A percentile compares a stretch with the other conserved stretches of the same genome.
These are phyloP conservation scores for Odocoileus hemionus DNA, from an alignment of 2,113 vertebrate genomes.

Conservation along the genomic window DNA sequence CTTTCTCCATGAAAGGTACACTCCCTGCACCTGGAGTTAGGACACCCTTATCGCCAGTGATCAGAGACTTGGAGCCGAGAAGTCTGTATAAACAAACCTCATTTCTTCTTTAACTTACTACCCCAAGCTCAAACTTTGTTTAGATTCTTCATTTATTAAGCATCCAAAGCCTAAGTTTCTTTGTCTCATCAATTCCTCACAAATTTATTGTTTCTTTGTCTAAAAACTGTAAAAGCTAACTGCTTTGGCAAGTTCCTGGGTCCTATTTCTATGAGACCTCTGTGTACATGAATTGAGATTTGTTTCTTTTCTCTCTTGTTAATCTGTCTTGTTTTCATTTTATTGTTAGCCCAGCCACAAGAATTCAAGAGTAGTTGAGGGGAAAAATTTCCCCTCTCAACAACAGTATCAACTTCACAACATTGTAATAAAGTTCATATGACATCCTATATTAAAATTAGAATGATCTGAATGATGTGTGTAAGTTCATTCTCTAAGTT, in stretches of 20 bases:
- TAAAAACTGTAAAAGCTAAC: not conserved
- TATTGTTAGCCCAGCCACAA: not conserved
- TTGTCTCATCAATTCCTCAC: not conserved
- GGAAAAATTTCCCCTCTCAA: not conserved
- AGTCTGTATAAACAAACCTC: not conserved
- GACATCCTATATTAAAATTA: conserved; percentile 16
- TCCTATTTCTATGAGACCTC: not conserved
- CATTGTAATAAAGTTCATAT: not conserved
- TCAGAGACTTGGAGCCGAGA: not conserved
- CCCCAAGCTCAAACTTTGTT: not conserved
- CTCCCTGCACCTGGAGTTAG: not conserved
- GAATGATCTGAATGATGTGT: not conserved
- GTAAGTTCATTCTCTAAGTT: not conserved
- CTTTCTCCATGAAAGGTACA: not conserved
- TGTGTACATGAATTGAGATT: not conserved
- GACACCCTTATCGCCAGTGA: not conserved
- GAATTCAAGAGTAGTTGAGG: not conserved
- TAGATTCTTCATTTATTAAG: not conserved
- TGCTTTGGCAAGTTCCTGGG: not conserved
- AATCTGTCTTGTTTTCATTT: not conserved
- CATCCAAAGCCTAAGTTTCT: not conserved
- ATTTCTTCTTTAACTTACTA: not conserved
- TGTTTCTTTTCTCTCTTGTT: not conserved
- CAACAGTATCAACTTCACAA: not conserved
- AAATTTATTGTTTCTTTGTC: not conserved